Percentiles rank a stretch among this genome's conserved stretches.
Conservation (phyloP, 53 echinoderm and acorn worm species). For the Temnopleurus reevesii region DNA sequence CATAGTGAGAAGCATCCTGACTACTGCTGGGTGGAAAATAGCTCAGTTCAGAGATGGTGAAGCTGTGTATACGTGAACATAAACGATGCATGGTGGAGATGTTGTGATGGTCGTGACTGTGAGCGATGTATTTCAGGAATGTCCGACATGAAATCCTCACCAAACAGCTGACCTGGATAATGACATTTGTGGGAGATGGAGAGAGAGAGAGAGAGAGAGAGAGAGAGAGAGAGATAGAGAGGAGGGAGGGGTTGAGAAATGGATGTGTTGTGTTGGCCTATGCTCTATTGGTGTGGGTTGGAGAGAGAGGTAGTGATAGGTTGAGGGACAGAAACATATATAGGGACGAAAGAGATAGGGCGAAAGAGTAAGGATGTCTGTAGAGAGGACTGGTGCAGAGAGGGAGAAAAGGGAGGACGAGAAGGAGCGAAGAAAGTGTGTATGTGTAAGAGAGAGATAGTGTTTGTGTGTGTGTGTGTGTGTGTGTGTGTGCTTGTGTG, state of each 20-base stretch:
- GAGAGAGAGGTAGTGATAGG: no score
- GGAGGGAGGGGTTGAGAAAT: background rate
- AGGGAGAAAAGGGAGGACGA: no score
- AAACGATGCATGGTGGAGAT: background rate
- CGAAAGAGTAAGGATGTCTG: no score
- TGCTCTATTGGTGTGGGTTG: no score
- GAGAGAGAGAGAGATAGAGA: background rate
- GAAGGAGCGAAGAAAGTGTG: no score
- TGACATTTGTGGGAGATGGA: background rate
- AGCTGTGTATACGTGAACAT: background rate
- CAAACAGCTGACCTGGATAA: slow-evolving; percentile 21
- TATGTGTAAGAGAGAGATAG: no score
- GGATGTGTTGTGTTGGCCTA: no score
- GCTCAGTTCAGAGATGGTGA: background rate
- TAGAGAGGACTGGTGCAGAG: no score
- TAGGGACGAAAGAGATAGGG: background rate
- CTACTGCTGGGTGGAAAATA: background rate
- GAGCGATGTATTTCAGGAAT: background rate
- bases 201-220: no score
- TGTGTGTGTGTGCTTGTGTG: no score
- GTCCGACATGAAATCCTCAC: slow-evolving; percentile 15
- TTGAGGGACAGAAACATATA: background rate
- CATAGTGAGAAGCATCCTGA: no score
- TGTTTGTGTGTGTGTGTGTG: no score
- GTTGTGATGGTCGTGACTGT: background rate